Conservation (phyloP, 1,140 invertebrate species). For the Drosophila hydei region DNA sequence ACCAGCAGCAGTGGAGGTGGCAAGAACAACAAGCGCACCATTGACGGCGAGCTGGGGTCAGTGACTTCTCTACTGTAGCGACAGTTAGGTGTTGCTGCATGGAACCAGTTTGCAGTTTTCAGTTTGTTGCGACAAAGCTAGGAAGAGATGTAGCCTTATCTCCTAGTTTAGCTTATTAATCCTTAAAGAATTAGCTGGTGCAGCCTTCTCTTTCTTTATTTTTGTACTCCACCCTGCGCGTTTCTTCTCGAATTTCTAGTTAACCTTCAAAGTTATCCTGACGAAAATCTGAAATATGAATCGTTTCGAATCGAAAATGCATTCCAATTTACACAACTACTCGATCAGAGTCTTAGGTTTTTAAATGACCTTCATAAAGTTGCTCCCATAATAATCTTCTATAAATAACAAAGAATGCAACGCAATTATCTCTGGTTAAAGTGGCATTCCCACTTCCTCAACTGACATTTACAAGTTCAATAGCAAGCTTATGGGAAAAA, state of each 20-base stretch:
- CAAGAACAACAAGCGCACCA: slow-evolving; percentile 80
- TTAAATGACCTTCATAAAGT: not conserved
- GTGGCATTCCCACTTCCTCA: not conserved
- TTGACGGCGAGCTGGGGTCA: slow-evolving; percentile 81
- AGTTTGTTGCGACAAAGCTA: too few relatives aligned
- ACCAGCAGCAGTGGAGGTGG: slow-evolving; percentile 41
- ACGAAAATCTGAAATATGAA: too few relatives aligned
- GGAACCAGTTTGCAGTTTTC: slow-evolving; percentile 36
- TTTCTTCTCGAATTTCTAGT: too few relatives aligned
- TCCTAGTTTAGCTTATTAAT: too few relatives aligned
- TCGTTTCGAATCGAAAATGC: too few relatives aligned
- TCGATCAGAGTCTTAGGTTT: not conserved
- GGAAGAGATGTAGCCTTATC: too few relatives aligned
- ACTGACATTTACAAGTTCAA: slow-evolving; percentile 4
- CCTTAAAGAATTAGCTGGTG: too few relatives aligned
- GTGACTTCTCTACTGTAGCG: slow-evolving; percentile 23
- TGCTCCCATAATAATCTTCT: not conserved
- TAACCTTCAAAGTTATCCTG: too few relatives aligned
- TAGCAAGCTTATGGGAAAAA: too few relatives aligned
- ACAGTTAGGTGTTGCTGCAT: not conserved
- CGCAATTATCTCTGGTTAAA: not conserved
- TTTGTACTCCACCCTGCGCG: too few relatives aligned
- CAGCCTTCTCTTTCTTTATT: too few relatives aligned
- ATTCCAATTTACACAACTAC: too few relatives aligned
- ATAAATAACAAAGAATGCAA: slow-evolving; percentile 1